A percentile compares a stretch with the other conserved stretches of the same genome.
These are phyloP conservation scores for Drosophila albomicans DNA, from an alignment of 1,140 invertebrate genomes.

Conservation along the genomic window DNA sequence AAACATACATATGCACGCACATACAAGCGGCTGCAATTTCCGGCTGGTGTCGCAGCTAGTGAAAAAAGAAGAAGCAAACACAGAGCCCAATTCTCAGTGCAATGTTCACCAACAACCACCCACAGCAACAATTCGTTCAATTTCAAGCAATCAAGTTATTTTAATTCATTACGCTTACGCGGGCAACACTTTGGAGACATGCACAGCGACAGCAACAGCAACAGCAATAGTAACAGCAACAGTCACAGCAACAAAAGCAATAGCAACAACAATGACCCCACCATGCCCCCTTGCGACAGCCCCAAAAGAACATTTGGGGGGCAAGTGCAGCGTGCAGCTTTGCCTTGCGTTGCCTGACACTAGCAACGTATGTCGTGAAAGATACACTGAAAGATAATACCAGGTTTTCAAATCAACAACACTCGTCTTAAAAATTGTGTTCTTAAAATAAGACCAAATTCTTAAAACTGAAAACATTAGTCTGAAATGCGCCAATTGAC, in stretches of 20 bases:
- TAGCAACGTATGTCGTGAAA: neutral
- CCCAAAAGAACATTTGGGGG: constrained; percentile 16
- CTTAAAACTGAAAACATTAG: no score
- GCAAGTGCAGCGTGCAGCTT: constrained; percentile 67
- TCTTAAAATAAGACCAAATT: no score
- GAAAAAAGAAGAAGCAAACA: constrained; percentile 16
- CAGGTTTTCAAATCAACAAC: no score
- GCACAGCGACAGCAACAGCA: constrained; percentile 42
- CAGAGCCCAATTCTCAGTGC: neutral
- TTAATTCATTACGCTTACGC: constrained; percentile 84
- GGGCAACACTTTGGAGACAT: constrained; percentile 79
- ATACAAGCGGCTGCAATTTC: constrained; percentile 33
- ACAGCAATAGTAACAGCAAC: constrained; percentile 31
- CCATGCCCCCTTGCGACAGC: constrained; percentile 17
- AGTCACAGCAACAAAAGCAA: constrained; percentile 16
- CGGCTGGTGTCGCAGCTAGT: constrained; percentile 27
- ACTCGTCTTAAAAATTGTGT: no score
- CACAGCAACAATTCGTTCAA: constrained; percentile 79
- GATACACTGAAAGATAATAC: no score
- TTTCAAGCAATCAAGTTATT: constrained; percentile 83
- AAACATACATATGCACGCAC: constrained; percentile 7
- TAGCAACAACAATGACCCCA: constrained; percentile 26
- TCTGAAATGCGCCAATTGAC: no score
- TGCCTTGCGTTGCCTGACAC: constrained; percentile 49
- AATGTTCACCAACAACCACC: constrained; percentile 8